Base-by-base conservation (phyloP, 2,888 invertebrate species). In the Dasysyrphus tricinctus region DNA sequence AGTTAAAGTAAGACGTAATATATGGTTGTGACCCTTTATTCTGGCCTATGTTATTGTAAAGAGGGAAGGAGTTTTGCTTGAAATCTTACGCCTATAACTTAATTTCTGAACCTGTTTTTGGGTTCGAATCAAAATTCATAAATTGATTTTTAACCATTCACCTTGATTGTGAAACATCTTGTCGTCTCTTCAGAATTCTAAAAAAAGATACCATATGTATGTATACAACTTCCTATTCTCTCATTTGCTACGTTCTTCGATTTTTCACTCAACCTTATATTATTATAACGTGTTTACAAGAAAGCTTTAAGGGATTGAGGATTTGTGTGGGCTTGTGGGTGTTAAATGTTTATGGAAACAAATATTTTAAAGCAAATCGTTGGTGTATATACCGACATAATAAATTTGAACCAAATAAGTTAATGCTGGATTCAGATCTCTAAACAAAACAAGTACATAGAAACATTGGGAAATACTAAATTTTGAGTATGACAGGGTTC, bases 61-160 rank as follows among this genome's bases (percentile, higher is more conserved):
- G 0, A 61, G n/a, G 24, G 14, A 42, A 42, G 24, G 14, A 61
- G n/a, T 4, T 39, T 24, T n/a, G 12, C 14, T 39, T 14, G 42
- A 42, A 42, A 29, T 61, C 14, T 42, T 42, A 39, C 34, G 6
- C 37, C 24, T 61, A 29, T 42, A 42, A 24, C 42, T 61, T 61
- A 61, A 42, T 61, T 61, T 61, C 24, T 39, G 42, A 61, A 61
- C 14, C 42, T n/a, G 42, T 42, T 61, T 57, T 39, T 29, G 0
- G 19, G 19, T 42, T 24, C 39, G 7, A 11, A 61, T 24, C 14
- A 5, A 61, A 42, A 29, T 42, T 42, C 42, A 61, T 61, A 61
- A 61, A 61, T 61, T 42, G 61, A 61, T 61, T 61, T 42, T 29
- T 29, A 59, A 61, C 42, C 42, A 42, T 42, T 61, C 9, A 8